Evolutionary conservation across 2,888 invertebrate species (phyloP), one percentile per base, ranked within the genome.

Genomic region (Ectobius pallidus): DNA sequence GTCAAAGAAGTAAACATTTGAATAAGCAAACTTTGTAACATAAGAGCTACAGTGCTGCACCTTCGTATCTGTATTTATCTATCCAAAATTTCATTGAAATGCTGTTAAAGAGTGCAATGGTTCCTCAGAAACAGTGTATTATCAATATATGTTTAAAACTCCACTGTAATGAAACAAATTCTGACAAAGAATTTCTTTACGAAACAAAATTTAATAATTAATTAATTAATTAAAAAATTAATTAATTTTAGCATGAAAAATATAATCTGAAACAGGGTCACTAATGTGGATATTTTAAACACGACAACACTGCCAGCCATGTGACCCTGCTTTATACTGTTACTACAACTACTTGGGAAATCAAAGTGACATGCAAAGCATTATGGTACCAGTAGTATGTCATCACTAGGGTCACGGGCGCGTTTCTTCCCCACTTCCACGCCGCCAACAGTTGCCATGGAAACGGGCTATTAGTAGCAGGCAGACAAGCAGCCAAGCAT

Each of bases 371-470:
- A 89, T 89, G 89, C 89, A 89, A 89, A 87, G 87, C 86, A 85
- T 85, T 86, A 82, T 87, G 91, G 93, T 96, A 96, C 96, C 96
- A 96, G 95, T 92, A 96, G 90, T 89, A 93, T 89, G 88, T 93
- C 93, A 87, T 92, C 92, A 88, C 91, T 91, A 84, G 88, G 86
- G 86, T 91, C 91, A 83, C 90, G 92, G 89, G 95, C 92, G 89
- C 96, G 94, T 91, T 96, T 96, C 93, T 95, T 95, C 91, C 94
- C 94, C 87, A 92, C 89, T 90, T 94, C 93, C 90, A 92, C 75
- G 79, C 81, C 81, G 81, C 82, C 82, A 79, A 83, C 82, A 80
- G 82, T 81, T 80, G 82, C 79, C 75, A 77, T 73, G 75, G 76
- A 75, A 73, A 76, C 78, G 78, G 78, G 77, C 78, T 79, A 78